phyloP scores from a whole-genome alignment of 2,797 vertebrate species.

The Intellagama lesueurii region DNA sequence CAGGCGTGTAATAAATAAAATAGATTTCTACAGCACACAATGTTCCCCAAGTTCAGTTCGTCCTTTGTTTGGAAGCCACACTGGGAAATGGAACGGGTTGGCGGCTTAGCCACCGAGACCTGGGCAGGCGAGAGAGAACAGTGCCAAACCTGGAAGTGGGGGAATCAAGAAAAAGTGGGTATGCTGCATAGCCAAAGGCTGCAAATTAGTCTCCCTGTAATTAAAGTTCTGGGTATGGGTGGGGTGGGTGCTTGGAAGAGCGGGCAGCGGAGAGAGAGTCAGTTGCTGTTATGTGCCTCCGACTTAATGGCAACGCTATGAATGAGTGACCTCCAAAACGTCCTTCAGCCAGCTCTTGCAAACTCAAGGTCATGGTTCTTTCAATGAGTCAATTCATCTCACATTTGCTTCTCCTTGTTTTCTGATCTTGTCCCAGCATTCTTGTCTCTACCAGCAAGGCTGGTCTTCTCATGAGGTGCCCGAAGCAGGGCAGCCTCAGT shows the following conservation, averaged over 20 bases:
- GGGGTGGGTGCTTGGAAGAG: background rate
- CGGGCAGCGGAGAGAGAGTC: too few species aligned
- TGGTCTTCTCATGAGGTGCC: too few species aligned
- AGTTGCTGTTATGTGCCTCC: too few species aligned
- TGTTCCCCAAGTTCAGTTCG: background rate
- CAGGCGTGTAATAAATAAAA: slow-evolving; percentile 56
- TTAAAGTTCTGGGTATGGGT: background rate
- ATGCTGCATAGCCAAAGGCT: background rate
- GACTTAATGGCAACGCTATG: too few species aligned
- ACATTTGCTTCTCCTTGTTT: too few species aligned
- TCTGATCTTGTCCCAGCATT: too few species aligned
- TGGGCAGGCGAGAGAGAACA: background rate
- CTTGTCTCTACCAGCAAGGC: too few species aligned
- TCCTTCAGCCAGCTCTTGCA: too few species aligned
- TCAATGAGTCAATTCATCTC: too few species aligned
- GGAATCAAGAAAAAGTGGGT: slow-evolving; percentile 16
- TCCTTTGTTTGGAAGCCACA: slow-evolving; percentile 35
- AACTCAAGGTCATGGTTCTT: too few species aligned
- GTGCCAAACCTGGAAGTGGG: slow-evolving; percentile 15
- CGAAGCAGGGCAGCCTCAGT: too few species aligned
- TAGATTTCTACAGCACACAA: slow-evolving; percentile 10
- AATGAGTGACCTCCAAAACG: too few species aligned
- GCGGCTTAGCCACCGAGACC: background rate
- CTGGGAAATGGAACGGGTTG: slow-evolving; percentile 2
- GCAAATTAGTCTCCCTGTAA: slow-evolving; percentile 14